These are phyloP conservation scores for Megathymus violae DNA, from an alignment of 1,140 invertebrate genomes.

Conservation along the genomic window DNA sequence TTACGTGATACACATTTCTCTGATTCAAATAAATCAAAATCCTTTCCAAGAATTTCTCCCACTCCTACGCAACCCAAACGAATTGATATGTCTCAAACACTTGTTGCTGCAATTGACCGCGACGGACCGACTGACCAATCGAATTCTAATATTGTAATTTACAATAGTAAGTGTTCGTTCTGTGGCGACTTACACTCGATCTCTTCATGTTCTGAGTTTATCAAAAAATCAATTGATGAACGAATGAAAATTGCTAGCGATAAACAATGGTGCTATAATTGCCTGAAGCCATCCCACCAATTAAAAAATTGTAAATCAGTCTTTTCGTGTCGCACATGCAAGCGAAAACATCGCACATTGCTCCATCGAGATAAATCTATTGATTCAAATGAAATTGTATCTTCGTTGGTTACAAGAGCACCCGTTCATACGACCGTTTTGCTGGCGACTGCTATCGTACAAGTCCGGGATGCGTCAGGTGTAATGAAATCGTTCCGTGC, in stretches of 20 bases:
- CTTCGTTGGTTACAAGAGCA: slow-evolving; percentile 9
- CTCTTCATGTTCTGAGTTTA: slow-evolving; percentile 31
- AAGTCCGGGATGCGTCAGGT: slow-evolving; percentile 38
- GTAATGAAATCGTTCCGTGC: slow-evolving; percentile 39
- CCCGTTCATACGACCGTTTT: slow-evolving; percentile 13
- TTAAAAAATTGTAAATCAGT: slow-evolving; percentile 37
- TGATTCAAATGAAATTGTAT: slow-evolving; percentile 2
- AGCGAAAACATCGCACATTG: slow-evolving; percentile 36
- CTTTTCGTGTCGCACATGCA: slow-evolving; percentile 39
- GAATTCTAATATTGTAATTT: background rate
- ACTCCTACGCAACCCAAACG: background rate
- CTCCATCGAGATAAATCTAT: slow-evolving; percentile 26
- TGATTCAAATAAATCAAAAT: slow-evolving; percentile 12
- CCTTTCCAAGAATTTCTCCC: background rate
- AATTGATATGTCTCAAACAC: background rate
- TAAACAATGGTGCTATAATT: slow-evolving; percentile 41
- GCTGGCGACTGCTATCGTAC: slow-evolving; percentile 36
- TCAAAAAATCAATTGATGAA: slow-evolving; percentile 39
- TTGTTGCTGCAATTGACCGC: slow-evolving; percentile 3
- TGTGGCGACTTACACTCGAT: slow-evolving; percentile 29
- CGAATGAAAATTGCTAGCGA: slow-evolving; percentile 37
- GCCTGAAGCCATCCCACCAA: slow-evolving; percentile 41
- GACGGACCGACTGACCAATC: background rate
- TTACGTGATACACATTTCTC: slow-evolving; percentile 24
- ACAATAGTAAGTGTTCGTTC: slow-evolving; percentile 21